Percentiles rank a stretch among this genome's conserved stretches.
Evolutionary conservation across 1,140 invertebrate species (phyloP).

Genomic region (Dolichoris vasculosae): DNA sequence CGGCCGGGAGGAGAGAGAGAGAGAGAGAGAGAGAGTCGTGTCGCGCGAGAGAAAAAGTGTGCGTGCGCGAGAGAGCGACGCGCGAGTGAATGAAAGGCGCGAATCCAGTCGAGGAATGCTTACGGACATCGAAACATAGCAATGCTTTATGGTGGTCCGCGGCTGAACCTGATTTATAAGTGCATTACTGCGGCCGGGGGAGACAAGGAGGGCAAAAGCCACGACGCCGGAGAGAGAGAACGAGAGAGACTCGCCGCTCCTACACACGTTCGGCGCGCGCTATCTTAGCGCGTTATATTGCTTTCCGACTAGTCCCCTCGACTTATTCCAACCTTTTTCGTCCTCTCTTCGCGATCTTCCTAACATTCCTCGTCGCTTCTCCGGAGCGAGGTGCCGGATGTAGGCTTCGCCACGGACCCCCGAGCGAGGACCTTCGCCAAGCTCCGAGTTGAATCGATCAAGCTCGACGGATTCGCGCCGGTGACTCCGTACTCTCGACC

Average conservation of each 20-base stretch:
- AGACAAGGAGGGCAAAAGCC: slow-evolving; percentile 56
- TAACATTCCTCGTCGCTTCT: background rate
- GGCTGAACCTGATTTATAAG: slow-evolving; percentile 75
- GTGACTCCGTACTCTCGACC: too few relatives aligned
- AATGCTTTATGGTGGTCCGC: slow-evolving; percentile 76
- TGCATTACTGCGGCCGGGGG: slow-evolving; percentile 69
- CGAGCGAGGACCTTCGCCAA: background rate
- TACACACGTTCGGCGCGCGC: background rate
- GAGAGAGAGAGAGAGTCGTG: background rate
- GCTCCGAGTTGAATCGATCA: background rate
- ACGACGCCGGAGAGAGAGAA: slow-evolving; percentile 37
- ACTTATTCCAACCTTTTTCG: background rate
- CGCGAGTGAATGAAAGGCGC: slow-evolving; percentile 73
- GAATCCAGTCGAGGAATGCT: slow-evolving; percentile 74
- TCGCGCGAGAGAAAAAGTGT: background rate
- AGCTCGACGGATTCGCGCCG: background rate
- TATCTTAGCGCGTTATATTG: slow-evolving; percentile 29
- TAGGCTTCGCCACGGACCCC: background rate
- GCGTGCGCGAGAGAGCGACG: slow-evolving; percentile 52
- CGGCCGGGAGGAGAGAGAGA: background rate
- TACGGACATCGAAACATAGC: slow-evolving; percentile 75
- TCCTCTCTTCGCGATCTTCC: background rate
- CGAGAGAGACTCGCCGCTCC: background rate
- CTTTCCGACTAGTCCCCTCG: background rate
- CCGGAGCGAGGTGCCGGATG: background rate